Evolutionary conservation across 2,888 invertebrate species (phyloP), one percentile per base, ranked within the genome.

Genomic region (Brenthis ino): DNA sequence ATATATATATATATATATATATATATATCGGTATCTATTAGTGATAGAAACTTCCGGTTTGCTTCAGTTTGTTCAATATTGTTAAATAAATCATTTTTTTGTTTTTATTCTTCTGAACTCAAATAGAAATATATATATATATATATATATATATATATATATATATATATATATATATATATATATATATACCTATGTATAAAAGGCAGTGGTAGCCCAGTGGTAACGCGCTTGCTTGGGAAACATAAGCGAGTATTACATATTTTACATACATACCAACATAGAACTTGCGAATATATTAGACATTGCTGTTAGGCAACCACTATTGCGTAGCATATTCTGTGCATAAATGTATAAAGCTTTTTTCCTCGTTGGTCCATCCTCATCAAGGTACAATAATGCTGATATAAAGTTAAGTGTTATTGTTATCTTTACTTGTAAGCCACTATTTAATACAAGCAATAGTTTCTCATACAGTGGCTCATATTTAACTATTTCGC

Each of bases 311-410:
- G 81, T 77, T 55, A 93, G 77, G 72, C 91, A 89, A 6, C 93
- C 92, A 73, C 87, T 91, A 57, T 75, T 77, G 73, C 89, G 80
- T 2, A 89, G 79, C 83, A 84, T 84, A 65, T 86, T 86, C 69
- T 82, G 85, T 2, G 87, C 86, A 70, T 84, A 81, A 6, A 78
- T 71, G 6, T 79, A 75, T 65, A 86, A 75, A 12, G 79, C 75
- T 54, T 72, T 77, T 48, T 68, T 79, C 24, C 72, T 76, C 12
- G 77, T 77, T 1, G 69, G 72, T n/a, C 63, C 75, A 2, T 74
- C 76, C 43, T 80, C 83, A 14, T 80, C 80, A 4, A 74, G 71
- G 64, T 82, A 83, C 13, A 90, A 73, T 37, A 92, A 72, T 2
- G 82, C 76, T 0, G 85, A 80, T 16, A 92, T 72, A 43, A 91